Evolutionary conservation across 2,797 vertebrate genomes (phyloP).

Genomic region (Chelmon rostratus): DNA sequence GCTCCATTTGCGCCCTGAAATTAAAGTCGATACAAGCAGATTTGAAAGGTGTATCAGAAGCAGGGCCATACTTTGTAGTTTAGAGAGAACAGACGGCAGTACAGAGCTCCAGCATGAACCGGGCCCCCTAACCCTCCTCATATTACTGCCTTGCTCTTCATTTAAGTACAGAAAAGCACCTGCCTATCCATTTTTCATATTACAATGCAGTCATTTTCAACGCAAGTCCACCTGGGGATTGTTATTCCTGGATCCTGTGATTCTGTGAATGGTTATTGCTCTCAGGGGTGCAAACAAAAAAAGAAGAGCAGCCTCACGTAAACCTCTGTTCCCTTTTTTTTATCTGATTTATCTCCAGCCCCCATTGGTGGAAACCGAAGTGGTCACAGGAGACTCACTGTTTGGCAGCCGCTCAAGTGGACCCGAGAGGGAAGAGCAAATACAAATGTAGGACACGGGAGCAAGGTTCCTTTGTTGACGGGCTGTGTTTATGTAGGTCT

Average conservation of each 20-base stretch:
- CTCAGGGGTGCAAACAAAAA: constrained; percentile 55
- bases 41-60: constrained; percentile 41
- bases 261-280: constrained; percentile 62
- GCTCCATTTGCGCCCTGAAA: constrained; percentile 41
- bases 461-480: constrained; percentile 59
- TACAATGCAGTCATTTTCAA: constrained; percentile 13
- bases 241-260: constrained; percentile 62
- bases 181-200: constrained; percentile 44
- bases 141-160: constrained; percentile 5
- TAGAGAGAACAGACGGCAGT: constrained; percentile 13
- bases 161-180: constrained; percentile 29
- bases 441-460: constrained; percentile 74
- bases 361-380: constrained; percentile 53
- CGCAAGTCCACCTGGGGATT: constrained; percentile 39
- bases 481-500: constrained; percentile 60
- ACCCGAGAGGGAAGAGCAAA: constrained; percentile 57
- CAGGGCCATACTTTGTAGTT: constrained; percentile 4
- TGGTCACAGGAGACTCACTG: constrained; percentile 54
- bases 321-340: constrained; percentile 29
- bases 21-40: constrained; percentile 38
- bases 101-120: constrained; percentile 13
- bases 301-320: constrained; percentile 23
- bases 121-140: neutral
- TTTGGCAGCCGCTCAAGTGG: constrained; percentile 61
- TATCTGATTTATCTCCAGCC: constrained; percentile 55